These are phyloP conservation scores for Drosophila nr. medialis DNA, from an alignment of 2,888 invertebrate genomes.

Conservation along the genomic window DNA sequence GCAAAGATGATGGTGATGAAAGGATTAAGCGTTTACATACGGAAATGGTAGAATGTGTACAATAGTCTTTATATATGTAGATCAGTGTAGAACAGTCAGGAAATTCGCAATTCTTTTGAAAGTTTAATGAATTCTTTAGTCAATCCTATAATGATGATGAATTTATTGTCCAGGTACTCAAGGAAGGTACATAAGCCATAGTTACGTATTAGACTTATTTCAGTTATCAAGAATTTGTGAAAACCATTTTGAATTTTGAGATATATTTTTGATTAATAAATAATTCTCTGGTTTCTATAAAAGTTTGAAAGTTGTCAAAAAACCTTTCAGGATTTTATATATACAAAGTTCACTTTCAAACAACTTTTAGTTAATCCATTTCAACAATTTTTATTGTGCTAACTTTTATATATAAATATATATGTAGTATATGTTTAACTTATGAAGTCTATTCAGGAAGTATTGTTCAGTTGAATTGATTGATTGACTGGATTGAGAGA, in stretches of 20 bases:
- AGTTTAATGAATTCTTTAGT: neutral
- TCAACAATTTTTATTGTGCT: neutral
- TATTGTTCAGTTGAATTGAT: conserved; percentile 62
- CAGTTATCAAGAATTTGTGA: neutral
- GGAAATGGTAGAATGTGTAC: neutral
- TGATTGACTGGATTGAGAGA: conserved; percentile 43
- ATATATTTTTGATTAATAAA: neutral
- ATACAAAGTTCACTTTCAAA: neutral
- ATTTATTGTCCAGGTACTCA: neutral
- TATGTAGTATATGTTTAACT: conserved; percentile 36
- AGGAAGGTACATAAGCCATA: neutral
- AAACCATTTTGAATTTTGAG: neutral
- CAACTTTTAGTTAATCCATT: neutral
- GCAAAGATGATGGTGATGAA: neutral
- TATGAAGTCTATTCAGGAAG: conserved; percentile 63
- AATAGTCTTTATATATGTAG: neutral
- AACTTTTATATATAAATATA: conserved; percentile 18
- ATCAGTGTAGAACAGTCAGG: neutral
- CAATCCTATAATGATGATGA: neutral
- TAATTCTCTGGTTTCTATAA: neutral
- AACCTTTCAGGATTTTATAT: neutral
- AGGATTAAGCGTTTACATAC: neutral
- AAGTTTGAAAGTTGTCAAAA: neutral
- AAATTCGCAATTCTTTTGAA: neutral
- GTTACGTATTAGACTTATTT: neutral